Percentiles rank a stretch among this genome's conserved stretches.
These are phyloP conservation scores for Boulengeromyrus knoepffleri DNA, from an alignment of 2,113 vertebrate genomes.

Conservation along the genomic window DNA sequence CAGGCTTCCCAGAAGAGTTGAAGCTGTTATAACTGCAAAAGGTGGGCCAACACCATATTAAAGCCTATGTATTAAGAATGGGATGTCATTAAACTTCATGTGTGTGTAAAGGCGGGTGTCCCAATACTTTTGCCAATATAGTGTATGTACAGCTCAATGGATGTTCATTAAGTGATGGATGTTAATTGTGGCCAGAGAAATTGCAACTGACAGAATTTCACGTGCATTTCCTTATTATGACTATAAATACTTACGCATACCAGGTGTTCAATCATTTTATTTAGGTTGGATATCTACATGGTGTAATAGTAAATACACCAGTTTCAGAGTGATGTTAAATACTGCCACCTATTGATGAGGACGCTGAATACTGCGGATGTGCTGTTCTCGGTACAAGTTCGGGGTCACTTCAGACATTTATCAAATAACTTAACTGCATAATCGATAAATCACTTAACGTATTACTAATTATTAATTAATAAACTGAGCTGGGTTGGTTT, in stretches of 20 bases:
- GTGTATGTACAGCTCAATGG: background rate
- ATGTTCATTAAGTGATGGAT: background rate
- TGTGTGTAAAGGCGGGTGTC: too few species aligned
- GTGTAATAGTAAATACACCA: background rate
- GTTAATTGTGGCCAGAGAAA: background rate
- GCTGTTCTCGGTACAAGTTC: background rate
- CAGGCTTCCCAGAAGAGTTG: too few species aligned
- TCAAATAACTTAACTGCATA: background rate
- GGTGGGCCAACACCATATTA: too few species aligned
- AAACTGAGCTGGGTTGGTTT: background rate
- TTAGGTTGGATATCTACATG: background rate
- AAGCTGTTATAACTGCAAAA: too few species aligned
- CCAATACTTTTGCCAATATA: too few species aligned
- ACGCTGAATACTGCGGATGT: background rate
- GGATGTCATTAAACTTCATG: too few species aligned
- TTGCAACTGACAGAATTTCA: background rate
- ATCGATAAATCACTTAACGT: background rate
- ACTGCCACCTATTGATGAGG: slow-evolving; percentile 6
- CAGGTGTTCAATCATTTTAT: background rate
- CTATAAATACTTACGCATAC: background rate
- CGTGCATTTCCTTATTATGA: background rate
- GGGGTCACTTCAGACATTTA: background rate
- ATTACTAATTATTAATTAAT: background rate
- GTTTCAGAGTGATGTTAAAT: background rate
- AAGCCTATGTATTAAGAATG: too few species aligned